Evolutionary conservation across 2,113 vertebrate genomes (phyloP).

Genomic region (Prunella fulvescens): DNA sequence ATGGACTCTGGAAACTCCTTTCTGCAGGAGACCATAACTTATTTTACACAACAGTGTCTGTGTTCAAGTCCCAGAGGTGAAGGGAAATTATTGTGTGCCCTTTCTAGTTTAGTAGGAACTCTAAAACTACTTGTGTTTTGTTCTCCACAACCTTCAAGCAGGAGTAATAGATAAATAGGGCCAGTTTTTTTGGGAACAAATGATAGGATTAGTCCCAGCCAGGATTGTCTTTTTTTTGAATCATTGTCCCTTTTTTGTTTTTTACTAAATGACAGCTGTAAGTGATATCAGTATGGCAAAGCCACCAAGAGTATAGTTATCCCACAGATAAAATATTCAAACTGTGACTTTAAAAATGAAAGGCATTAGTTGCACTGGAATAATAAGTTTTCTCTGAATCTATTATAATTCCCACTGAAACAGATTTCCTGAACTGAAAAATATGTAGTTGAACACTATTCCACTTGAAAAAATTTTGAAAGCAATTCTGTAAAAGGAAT

Average conservation of each 20-base stretch:
- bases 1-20: not conserved
- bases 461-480: not conserved
- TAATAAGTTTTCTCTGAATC: not conserved
- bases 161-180: not conserved
- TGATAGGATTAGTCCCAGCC: not conserved
- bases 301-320: not conserved
- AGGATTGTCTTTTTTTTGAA: not conserved
- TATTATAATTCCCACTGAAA: not conserved
- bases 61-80: not conserved
- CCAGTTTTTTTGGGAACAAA: not conserved
- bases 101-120: not conserved
- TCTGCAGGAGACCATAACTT: not conserved
- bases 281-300: not conserved
- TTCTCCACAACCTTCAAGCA: not conserved
- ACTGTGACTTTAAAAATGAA: not conserved
- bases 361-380: not conserved
- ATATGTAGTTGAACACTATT: not conserved
- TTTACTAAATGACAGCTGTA: not conserved
- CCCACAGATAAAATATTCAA: not conserved
- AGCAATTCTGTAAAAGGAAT: not conserved
- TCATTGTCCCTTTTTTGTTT: not conserved
- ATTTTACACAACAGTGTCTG: not conserved
- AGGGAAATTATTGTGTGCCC: not conserved
- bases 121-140: not conserved
- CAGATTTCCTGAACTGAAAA: not conserved